Conservation (phyloP, 1,140 invertebrate species). For the Drosophila lini region DNA sequence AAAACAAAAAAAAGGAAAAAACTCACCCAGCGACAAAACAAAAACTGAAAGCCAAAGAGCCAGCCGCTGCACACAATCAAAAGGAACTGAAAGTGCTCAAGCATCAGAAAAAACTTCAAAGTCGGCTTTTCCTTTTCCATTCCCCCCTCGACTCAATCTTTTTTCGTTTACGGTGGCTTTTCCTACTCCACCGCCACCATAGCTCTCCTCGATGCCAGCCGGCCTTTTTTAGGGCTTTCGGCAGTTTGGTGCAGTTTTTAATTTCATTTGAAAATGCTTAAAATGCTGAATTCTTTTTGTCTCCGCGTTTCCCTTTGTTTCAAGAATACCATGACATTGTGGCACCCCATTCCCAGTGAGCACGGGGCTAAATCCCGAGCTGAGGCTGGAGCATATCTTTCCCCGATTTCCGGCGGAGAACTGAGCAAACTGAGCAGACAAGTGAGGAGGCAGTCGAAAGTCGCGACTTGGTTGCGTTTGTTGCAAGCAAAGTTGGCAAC, state of each 20-base stretch:
- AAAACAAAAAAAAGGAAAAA: constrained; percentile 4
- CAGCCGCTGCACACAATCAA: constrained; percentile 46
- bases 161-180: constrained; percentile 31
- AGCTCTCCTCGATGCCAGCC: neutral
- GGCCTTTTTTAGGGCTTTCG: constrained; percentile 34
- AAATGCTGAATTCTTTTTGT: constrained; percentile 60
- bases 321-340: constrained; percentile 38
- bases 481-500: constrained; percentile 69
- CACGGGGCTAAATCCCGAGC: constrained; percentile 21
- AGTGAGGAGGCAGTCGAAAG: constrained; percentile 60
- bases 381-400: constrained; percentile 22
- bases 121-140: constrained; percentile 49
- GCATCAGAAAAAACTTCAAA: constrained; percentile 54
- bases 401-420: constrained; percentile 14
- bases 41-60: constrained; percentile 12
- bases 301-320: constrained; percentile 35
- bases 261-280: constrained; percentile 79
- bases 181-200: constrained; percentile 6
- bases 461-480: constrained; percentile 69
- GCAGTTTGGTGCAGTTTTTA: constrained; percentile 65
- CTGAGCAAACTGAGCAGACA: constrained; percentile 45
- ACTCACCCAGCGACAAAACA: constrained; percentile 19
- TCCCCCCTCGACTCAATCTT: constrained; percentile 11
- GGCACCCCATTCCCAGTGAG: constrained; percentile 18
- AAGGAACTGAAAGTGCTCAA: constrained; percentile 47